These are phyloP conservation scores for Panagrolaimus sp. DNA, from an alignment of 1,140 invertebrate genomes.

Conservation along the genomic window DNA sequence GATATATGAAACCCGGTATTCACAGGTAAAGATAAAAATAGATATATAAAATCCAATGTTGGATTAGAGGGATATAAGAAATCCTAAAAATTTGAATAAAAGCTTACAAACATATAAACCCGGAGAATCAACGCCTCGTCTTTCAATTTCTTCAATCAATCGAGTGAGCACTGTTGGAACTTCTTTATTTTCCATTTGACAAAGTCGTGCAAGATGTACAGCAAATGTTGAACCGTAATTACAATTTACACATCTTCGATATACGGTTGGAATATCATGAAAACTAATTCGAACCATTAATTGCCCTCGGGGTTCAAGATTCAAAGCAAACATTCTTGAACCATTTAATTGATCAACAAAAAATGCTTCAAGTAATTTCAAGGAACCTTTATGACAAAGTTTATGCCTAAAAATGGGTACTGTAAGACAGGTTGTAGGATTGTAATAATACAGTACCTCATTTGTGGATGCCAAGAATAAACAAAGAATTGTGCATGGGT, in stretches of 20 bases:
- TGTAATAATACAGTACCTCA: conserved; percentile 58
- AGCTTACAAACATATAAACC: conserved; percentile 64
- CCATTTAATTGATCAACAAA: conserved; percentile 54
- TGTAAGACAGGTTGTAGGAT: too few species aligned
- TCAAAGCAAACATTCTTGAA: conserved; percentile 70
- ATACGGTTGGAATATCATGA: conserved; percentile 80
- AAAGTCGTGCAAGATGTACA: conserved; percentile 81
- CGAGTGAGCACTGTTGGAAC: conserved; percentile 64
- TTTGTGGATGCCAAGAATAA: conserved; percentile 66
- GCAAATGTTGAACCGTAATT: conserved; percentile 72
- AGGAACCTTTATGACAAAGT: conserved; percentile 81
- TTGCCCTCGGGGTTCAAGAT: conserved; percentile 82
- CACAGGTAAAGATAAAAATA: too few species aligned
- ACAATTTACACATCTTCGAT: conserved; percentile 64
- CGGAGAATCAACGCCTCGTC: conserved; percentile 88
- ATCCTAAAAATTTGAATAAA: too few species aligned
- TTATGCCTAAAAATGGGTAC: conserved; percentile 73
- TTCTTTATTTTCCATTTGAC: conserved; percentile 70
- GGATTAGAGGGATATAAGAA: too few species aligned
- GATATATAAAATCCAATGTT: too few species aligned
- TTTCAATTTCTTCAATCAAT: conserved; percentile 89
- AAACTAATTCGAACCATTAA: conserved; percentile 87
- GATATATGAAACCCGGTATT: too few species aligned
- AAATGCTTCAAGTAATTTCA: conserved; percentile 69
- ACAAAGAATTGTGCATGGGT: conserved; percentile 88